phyloP scores from a whole-genome alignment of 2,888 invertebrate species.

The Cepaea hortensis region DNA sequence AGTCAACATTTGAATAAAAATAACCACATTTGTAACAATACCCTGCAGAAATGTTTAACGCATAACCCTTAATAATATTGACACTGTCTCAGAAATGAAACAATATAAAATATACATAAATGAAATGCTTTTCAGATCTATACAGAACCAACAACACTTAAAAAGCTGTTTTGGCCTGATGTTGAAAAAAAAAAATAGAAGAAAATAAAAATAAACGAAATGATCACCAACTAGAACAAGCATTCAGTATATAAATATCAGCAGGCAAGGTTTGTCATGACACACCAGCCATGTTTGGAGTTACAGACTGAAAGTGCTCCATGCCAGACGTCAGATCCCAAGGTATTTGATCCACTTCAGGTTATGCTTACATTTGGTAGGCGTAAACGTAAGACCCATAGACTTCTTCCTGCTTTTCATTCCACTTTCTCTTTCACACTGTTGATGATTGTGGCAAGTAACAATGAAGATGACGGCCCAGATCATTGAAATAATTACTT shows the following conservation, averaged over 20 bases:
- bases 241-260: slow-evolving; percentile 48
- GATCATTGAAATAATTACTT: slow-evolving; percentile 56
- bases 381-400: not conserved
- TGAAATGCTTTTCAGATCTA: not conserved
- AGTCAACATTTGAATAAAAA: not conserved
- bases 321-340: no score
- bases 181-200: not conserved
- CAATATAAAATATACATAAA: not conserved
- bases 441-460: slow-evolving; percentile 39
- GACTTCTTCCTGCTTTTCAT: slow-evolving; percentile 20
- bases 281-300: no score
- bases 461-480: slow-evolving; percentile 39
- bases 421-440: slow-evolving; percentile 32
- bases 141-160: slow-evolving; percentile 10
- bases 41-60: not conserved
- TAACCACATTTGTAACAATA: not conserved
- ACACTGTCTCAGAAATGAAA: no score
- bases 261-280: slow-evolving; percentile 44
- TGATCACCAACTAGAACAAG: not conserved
- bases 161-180: not conserved
- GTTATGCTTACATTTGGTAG: slow-evolving; percentile 18
- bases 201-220: not conserved
- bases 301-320: no score
- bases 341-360: not conserved
- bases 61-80: not conserved